These are phyloP conservation scores for Operophtera brumata DNA, from an alignment of 2,888 invertebrate genomes.

Conservation along the genomic window DNA sequence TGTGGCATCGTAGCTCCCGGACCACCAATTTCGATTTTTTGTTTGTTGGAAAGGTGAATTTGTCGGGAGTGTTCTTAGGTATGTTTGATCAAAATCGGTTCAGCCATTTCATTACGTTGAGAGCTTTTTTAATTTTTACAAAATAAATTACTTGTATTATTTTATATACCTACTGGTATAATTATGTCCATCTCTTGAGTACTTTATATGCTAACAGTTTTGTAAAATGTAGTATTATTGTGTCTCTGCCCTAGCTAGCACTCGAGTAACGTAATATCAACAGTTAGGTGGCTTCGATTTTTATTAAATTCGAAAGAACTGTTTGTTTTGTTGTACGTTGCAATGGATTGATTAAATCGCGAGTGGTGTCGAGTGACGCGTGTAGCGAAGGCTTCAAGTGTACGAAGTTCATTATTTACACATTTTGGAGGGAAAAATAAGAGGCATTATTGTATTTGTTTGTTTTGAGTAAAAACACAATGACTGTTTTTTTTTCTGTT, in stretches of 20 bases:
- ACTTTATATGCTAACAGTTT: too few species aligned
- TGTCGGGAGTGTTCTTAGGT: too few species aligned
- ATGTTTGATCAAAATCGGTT: too few species aligned
- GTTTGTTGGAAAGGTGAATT: too few species aligned
- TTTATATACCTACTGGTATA: too few species aligned
- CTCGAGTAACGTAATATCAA: constrained; percentile 41
- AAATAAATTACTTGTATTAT: too few species aligned
- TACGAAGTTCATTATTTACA: not conserved
- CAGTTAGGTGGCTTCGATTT: constrained; percentile 42
- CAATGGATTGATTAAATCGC: constrained; percentile 27
- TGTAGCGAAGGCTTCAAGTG: constrained; percentile 8
- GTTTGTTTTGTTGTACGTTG: constrained; percentile 38
- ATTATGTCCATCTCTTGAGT: too few species aligned
- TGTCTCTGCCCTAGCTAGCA: constrained; percentile 18
- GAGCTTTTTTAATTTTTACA: too few species aligned
- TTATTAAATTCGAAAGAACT: constrained; percentile 48
- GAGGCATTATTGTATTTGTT: constrained; percentile 1
- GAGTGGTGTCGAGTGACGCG: constrained; percentile 30
- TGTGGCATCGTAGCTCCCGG: too few species aligned
- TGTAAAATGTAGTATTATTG: not conserved
- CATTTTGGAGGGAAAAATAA: not conserved
- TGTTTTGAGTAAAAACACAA: constrained; percentile 4
- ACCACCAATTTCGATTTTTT: too few species aligned
- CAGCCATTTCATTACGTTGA: too few species aligned
- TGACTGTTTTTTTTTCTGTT: not conserved